Base-by-base conservation (phyloP, 1,140 invertebrate species). In the Zophobas atratus region DNA sequence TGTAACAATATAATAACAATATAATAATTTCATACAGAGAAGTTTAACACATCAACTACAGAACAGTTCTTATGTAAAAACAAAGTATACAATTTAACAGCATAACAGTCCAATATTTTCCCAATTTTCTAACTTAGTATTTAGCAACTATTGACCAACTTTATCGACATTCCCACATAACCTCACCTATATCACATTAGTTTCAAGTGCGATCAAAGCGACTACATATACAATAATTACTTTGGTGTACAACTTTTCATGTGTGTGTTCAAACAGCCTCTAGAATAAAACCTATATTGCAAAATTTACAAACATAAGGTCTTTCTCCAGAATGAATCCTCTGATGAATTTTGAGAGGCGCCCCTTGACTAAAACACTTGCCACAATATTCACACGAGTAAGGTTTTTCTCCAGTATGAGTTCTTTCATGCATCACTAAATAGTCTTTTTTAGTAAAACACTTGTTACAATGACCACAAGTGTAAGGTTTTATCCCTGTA, bases 381-480 rank as follows among this genome's bases (percentile, higher is more conserved):
- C 88, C 84, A 76, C 89, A 90, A 5, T 89, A 84, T 5, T 88
- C 86, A 75, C 89, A 90, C 0, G 87, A 86, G 76, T 87, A 90
- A 0, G 89, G 89, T 55, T 89, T 84, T 55, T 90, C 89, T 77
- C 89, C 89, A 6, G 88, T 89, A 76, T 90, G 89, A 0, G 90
- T 88, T 38, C 89, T 77, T 79, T 89, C 89, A 82, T 90, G 89
- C 89, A 90, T 90, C 2, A 89, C 83, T 33, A 90, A 77, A 85
- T 90, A 89, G 0, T 89, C 89, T 70, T 88, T 87, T 75, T 88
- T 89, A 0, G 88, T 86, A 80, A 85, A 88, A 88, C 20, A 88
- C 77, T 89, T 89, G 49, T 87, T 87, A 78, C 89, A 90, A 5
- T 89, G 82, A 4, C 86, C 86, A 79, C 89, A 90, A 34, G 86